Base-by-base conservation (phyloP, 1,140 invertebrate species). In the Carcinoscorpius rotundicauda region DNA sequence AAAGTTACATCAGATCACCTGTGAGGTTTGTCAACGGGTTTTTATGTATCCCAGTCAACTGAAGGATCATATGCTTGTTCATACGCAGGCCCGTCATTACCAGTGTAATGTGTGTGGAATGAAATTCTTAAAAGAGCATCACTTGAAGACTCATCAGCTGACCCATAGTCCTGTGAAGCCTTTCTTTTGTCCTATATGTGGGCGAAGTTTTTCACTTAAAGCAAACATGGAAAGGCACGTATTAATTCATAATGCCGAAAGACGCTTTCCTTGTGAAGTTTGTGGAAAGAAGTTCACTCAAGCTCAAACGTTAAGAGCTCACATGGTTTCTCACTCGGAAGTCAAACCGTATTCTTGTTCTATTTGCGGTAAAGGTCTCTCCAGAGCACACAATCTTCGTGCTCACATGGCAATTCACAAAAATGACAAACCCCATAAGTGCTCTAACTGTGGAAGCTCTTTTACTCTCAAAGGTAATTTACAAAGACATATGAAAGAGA, bases 201-300 rank as follows among this genome's bases (percentile, higher is more conserved):
- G 71, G 10, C 72, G 74, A 52, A 70, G 70, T 4, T 73, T 76
- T 58, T 70, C 71, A 10, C 65, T 70, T 3, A 71, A 72, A 59
- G 73, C 72, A 5, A 75, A 75, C 63, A 66, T 74, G 60, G 70
- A 73, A 63, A 68, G 72, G 52, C 82, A 84, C 72, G 73, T 83
- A 9, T 74, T 83, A 11, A 83, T 83, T 57, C 82, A 84, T 72
- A 79, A 75, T 59, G 78, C 81, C 64, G 82, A 81, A 50, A 62
- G 73, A 29, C 71, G 73, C 5, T 79, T 80, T 65, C 74, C 73
- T 3, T 79, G 78, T 67, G 73, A 77, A 51, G 75, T 77, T 53
- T 84, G 82, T 72, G 81, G 81, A 5, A 84, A 84, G 73, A 71
- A 81, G 51, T 84, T 83, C 71, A 81, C 84, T 66, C 82, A 84